These are phyloP conservation scores for Meriones unguiculatus DNA, from an alignment of 2,113 vertebrate genomes.

Conservation along the genomic window DNA sequence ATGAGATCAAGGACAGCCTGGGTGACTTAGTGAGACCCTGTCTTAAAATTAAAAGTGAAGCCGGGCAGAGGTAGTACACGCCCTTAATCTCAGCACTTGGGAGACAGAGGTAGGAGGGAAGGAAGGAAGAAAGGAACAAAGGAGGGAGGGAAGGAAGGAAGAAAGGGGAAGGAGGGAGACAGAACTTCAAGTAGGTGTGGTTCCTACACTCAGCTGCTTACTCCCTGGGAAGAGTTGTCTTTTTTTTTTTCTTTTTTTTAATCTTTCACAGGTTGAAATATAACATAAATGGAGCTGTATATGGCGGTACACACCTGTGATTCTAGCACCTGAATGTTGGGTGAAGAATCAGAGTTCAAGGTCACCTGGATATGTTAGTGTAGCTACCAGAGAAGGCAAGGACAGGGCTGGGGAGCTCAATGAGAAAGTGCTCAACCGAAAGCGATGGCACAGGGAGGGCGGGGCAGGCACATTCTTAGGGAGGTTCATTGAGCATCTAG, in stretches of 20 bases:
- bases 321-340: neutral
- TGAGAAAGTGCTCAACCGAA: neutral
- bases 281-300: neutral
- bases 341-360: neutral
- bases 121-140: neutral
- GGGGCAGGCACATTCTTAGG: too few species aligned
- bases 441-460: neutral
- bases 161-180: neutral
- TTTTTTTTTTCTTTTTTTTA: neutral
- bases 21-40: too few species aligned
- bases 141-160: too few species aligned
- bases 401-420: neutral
- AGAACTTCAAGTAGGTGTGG: neutral
- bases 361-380: neutral
- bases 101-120: too few species aligned
- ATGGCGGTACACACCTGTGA: neutral
- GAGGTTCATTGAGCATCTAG: neutral
- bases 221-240: neutral
- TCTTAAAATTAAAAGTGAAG: too few species aligned
- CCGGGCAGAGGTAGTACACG: too few species aligned
- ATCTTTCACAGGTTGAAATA: slow-evolving; percentile 41
- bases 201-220: neutral
- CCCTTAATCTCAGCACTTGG: too few species aligned
- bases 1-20: too few species aligned
- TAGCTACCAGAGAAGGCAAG: neutral